Evolutionary conservation across 2,113 vertebrate genomes (phyloP), one percentile per base, ranked within the genome.

Genomic region (Thalassoma bifasciatum): DNA sequence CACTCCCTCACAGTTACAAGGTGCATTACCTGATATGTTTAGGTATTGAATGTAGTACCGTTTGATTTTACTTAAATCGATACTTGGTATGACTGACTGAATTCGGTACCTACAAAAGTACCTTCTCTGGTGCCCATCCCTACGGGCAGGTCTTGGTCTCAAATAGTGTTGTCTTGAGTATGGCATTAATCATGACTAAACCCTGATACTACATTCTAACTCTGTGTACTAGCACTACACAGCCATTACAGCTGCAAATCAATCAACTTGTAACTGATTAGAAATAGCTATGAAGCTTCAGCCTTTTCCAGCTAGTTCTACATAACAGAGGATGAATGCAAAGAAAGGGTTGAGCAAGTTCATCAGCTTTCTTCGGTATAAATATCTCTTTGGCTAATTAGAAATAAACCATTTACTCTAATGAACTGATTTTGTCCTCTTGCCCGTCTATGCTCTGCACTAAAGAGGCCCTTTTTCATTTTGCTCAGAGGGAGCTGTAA

Each of bases 321-420:
- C 8, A 24, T 2, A 40, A 44, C 42, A 44, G 23, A 26, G 34
- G 26, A 62, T 30, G 70, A 50, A 77, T 64, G 57, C 19, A 73
- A 72, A 78, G 54, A 68, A 87, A 77, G 38, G 66, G 49, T 82
- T 78, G 75, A 49, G 9, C 50, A 38, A 49, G 1, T 13, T 54
- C 61, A 75, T 71, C 52, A 65, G 65, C 77, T 87, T 74, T 17
- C 38, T 52, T 53, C 49, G 42, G 46, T 21, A 54, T 52, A 84
- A 90, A 86, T 65, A 84, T 82, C 66, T 82, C 63, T 89, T 36
- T 46, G 54, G 72, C 50, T 71, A 89, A 88, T 88, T 84, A 79
- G 72, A 85, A 86, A 64, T 86, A 77, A 87, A 88, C 38, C 83
- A 88, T 86, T 88, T 85, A 89, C 66, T 85, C 49, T 88, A 88